Conservation (phyloP, 92 coral and sea anemone genomes). For the Epizoanthus fatuus region DNA sequence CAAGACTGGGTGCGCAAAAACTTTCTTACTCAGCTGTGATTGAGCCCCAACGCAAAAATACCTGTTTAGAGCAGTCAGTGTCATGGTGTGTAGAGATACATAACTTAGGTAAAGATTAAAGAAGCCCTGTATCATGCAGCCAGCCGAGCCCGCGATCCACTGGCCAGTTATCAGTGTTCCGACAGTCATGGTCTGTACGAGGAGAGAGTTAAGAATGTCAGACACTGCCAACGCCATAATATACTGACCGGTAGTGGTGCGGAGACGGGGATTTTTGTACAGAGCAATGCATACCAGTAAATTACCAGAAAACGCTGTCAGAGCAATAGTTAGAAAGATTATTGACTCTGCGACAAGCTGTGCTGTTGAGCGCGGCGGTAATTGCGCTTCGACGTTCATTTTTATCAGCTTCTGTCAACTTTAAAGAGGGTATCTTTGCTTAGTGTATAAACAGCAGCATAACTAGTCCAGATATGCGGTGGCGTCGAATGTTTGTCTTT, state of each 20-base stretch:
- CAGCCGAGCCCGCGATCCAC: slow-evolving; percentile 32
- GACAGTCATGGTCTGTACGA: slow-evolving; percentile 21
- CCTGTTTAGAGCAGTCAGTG: slow-evolving; percentile 38
- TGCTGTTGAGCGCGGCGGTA: neutral
- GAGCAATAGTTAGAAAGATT: slow-evolving; percentile 5
- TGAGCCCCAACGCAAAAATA: slow-evolving; percentile 7
- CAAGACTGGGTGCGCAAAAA: slow-evolving; percentile 4
- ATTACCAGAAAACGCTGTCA: slow-evolving; percentile 30
- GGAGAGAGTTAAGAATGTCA: slow-evolving; percentile 26
- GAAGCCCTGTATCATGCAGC: slow-evolving; percentile 37
- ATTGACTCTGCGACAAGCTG: slow-evolving; percentile 21
- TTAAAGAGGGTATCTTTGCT: neutral
- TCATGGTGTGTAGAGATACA: slow-evolving; percentile 35
- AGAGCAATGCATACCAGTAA: slow-evolving; percentile 30
- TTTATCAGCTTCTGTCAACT: neutral
- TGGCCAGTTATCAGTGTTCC: slow-evolving; percentile 28
- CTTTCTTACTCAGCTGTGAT: slow-evolving; percentile 16
- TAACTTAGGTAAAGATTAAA: slow-evolving; percentile 41
- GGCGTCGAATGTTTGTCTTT: neutral
- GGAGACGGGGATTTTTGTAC: slow-evolving; percentile 20
- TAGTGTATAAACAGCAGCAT: neutral
- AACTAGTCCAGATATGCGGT: neutral
- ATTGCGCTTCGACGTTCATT: slow-evolving; percentile 23
- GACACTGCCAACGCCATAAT: slow-evolving; percentile 35
- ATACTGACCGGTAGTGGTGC: slow-evolving; percentile 19